phyloP scores from a whole-genome alignment of 1,140 invertebrate species.

The Arion vulgaris region DNA sequence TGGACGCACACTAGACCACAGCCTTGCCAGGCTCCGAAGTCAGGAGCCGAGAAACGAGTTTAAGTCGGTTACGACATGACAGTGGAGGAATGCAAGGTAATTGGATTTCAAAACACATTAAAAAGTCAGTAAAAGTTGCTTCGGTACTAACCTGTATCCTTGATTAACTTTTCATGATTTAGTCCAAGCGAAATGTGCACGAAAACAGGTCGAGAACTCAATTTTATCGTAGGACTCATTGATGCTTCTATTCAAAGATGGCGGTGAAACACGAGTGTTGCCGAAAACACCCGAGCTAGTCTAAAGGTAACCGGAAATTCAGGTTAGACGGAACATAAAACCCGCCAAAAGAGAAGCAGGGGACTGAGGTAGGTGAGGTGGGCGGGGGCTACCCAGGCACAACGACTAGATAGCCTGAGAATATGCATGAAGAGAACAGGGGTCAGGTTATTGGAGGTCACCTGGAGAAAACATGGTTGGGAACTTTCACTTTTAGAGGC shows the following conservation, averaged over 20 bases:
- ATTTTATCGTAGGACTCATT: neutral
- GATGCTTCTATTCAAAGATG: slow-evolving; percentile 38
- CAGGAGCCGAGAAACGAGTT: no score
- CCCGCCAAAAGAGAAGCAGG: neutral
- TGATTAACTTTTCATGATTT: slow-evolving; percentile 32
- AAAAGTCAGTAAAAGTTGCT: slow-evolving; percentile 20
- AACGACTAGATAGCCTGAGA: no score
- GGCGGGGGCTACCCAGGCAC: neutral
- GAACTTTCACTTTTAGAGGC: no score
- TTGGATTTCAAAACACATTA: neutral
- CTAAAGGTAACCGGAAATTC: slow-evolving; percentile 16
- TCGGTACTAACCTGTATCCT: slow-evolving; percentile 12
- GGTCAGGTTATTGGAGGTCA: no score
- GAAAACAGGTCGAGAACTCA: slow-evolving; percentile 23
- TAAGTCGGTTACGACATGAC: neutral
- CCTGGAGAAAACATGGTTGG: no score
- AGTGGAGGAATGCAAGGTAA: slow-evolving; percentile 13
- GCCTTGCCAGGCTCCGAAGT: neutral
- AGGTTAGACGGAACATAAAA: neutral
- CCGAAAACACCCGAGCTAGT: slow-evolving; percentile 28
- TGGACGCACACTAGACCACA: neutral
- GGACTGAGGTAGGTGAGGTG: neutral
- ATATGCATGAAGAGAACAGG: neutral
- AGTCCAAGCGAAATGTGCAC: slow-evolving; percentile 19
- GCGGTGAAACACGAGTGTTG: slow-evolving; percentile 34